Base-by-base conservation (phyloP, 2,797 vertebrate species). In the Eulemur mongoz region DNA sequence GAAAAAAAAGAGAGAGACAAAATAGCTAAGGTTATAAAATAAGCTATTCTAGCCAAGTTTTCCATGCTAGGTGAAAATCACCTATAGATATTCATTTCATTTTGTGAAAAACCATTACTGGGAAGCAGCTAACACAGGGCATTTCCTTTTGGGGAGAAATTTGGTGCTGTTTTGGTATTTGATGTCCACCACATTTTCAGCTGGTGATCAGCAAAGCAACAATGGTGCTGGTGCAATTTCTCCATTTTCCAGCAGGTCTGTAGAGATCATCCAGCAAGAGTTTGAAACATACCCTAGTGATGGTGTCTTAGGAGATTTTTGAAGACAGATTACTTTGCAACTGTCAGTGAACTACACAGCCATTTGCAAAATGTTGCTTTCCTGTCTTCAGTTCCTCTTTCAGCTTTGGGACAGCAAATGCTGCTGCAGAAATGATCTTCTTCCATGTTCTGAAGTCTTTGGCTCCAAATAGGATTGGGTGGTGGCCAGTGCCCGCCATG, bases 341-440 rank as follows among this genome's bases (percentile, higher is more conserved):
- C 13, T 69, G 70, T 91, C 54, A 4, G 48, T 40, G 18, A 80
- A 73, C 20, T 18, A 85, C 50, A 61, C 0, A 59, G 30, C 25
- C 63, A 14, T 92, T 94, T 93, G 57, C 65, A 54, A 82, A 93
- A 95, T n/a, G 72, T 57, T 0, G 0, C 67, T 70, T 87, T 76
- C 61, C 76, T 90, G 69, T 63, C 67, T 93, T 93, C 40, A 85
- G 12, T 54, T 97, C 85, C 85, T 76, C 94, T 96, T 91, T 91
- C 23, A 85, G 18, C 27, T 40, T 40, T 72, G 70, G 22, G 76
- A 87, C 43, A 73, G 67, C 75, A 82, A 73, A 38, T 0, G 6
- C 54, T 32, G 23, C 18, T 32, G 30, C 23, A 40, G 35, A 87
- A 81, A 59, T 70, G 9, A 43, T 18, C 32, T 48, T 61, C 15